These are phyloP conservation scores for Hypena proboscidalis DNA, from an alignment of 2,888 invertebrate genomes.

Conservation along the genomic window DNA sequence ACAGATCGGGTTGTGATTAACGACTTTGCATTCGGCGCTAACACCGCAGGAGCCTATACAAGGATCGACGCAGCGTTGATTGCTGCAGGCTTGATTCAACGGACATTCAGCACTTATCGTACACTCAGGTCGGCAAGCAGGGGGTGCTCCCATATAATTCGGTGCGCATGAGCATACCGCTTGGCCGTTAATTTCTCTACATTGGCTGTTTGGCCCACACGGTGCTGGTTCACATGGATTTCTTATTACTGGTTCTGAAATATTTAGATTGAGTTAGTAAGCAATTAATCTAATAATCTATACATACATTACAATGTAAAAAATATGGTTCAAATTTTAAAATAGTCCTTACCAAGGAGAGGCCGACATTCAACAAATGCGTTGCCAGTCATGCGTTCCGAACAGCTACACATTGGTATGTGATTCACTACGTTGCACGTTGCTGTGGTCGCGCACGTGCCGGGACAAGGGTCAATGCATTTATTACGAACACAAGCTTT, in stretches of 20 bases:
- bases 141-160: constrained; percentile 87
- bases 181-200: constrained; percentile 86
- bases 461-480: constrained; percentile 92
- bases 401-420: constrained; percentile 86
- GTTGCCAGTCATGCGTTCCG: constrained; percentile 88
- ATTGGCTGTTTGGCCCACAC: constrained; percentile 87
- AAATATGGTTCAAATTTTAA: background rate
- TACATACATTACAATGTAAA: too few relatives aligned
- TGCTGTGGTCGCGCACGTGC: constrained; percentile 91
- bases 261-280: background rate
- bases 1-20: constrained; percentile 91
- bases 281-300: background rate
- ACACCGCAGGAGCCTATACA: constrained; percentile 90
- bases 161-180: constrained; percentile 89
- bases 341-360: constrained; percentile 70
- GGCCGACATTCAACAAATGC: constrained; percentile 88
- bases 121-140: constrained; percentile 90
- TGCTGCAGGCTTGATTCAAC: constrained; percentile 88
- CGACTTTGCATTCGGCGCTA: constrained; percentile 90
- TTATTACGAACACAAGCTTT: constrained; percentile 90
- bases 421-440: constrained; percentile 89
- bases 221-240: constrained; percentile 88
- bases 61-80: constrained; percentile 90
- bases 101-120: constrained; percentile 90
- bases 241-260: constrained; percentile 77